Percentiles rank a stretch among this genome's conserved stretches.
These are phyloP conservation scores for Haliaeetus leucogaster DNA, from an alignment of 2,113 vertebrate genomes.

Conservation along the genomic window DNA sequence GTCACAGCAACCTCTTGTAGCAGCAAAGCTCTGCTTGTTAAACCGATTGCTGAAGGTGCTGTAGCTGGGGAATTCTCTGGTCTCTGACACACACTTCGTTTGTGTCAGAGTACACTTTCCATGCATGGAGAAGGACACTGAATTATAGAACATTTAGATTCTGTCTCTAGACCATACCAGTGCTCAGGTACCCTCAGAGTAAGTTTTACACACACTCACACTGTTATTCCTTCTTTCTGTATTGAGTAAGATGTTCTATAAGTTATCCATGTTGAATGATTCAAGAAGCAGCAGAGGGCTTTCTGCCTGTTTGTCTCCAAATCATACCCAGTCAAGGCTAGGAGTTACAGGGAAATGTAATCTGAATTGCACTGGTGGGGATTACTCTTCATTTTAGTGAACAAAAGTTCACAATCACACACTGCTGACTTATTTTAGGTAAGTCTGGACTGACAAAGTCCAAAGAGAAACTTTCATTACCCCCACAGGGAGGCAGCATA, in stretches of 20 bases:
- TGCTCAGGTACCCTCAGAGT: not conserved
- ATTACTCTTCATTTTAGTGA: not conserved
- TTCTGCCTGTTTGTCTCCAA: not conserved
- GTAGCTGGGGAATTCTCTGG: not conserved
- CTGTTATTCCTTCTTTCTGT: not conserved
- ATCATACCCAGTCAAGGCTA: not conserved
- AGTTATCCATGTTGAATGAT: not conserved
- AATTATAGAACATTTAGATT: not conserved
- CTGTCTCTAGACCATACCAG: not conserved
- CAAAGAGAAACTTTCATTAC: not conserved
- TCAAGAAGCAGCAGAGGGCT: not conserved
- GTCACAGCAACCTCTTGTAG: not conserved
- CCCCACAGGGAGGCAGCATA: not conserved
- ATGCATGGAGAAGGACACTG: not conserved
- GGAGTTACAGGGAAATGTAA: not conserved
- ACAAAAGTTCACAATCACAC: not conserved
- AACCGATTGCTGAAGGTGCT: not conserved
- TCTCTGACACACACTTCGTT: not conserved
- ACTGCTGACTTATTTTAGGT: not conserved
- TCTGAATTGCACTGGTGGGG: not conserved
- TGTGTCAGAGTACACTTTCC: not conserved
- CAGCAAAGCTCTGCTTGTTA: not conserved
- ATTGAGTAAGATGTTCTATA: not conserved
- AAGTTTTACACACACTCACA: not conserved
- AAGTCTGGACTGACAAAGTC: not conserved